Evolutionary conservation across 2,888 invertebrate genomes (phyloP).

Genomic region (Hymenopus coronatus): DNA sequence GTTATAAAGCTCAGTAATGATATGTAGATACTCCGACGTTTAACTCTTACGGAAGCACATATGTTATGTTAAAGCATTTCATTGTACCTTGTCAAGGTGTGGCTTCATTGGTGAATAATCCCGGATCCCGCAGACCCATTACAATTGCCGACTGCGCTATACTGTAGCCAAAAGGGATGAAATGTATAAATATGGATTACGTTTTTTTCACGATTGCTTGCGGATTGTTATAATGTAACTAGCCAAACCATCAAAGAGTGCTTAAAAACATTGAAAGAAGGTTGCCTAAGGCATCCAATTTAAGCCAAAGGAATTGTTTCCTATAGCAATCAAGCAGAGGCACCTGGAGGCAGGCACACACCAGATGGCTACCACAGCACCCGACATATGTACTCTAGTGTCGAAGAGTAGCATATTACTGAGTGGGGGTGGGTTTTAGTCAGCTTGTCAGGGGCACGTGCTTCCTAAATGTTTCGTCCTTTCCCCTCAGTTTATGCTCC

Average conservation of each 20-base stretch:
- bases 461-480: neutral
- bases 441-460: neutral
- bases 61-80: too few species aligned
- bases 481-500: neutral
- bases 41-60: too few species aligned
- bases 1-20: too few species aligned
- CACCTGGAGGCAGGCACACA: neutral
- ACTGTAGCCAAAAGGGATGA: too few species aligned
- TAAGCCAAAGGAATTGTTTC: constrained; percentile 14
- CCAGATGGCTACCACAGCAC: constrained; percentile 15
- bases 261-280: neutral
- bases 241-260: neutral
- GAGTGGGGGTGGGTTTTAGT: neutral
- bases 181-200: too few species aligned
- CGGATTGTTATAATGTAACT: neutral
- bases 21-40: too few species aligned
- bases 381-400: neutral
- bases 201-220: neutral
- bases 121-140: too few species aligned
- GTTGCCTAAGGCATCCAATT: constrained; percentile 1
- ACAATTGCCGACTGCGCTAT: too few species aligned
- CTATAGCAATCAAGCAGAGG: constrained; percentile 12
- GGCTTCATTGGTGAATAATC: too few species aligned
- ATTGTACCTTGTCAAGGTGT: too few species aligned
- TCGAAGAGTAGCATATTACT: neutral